Conservation (phyloP, 1,140 invertebrate species). For the Cydia pomonella region DNA sequence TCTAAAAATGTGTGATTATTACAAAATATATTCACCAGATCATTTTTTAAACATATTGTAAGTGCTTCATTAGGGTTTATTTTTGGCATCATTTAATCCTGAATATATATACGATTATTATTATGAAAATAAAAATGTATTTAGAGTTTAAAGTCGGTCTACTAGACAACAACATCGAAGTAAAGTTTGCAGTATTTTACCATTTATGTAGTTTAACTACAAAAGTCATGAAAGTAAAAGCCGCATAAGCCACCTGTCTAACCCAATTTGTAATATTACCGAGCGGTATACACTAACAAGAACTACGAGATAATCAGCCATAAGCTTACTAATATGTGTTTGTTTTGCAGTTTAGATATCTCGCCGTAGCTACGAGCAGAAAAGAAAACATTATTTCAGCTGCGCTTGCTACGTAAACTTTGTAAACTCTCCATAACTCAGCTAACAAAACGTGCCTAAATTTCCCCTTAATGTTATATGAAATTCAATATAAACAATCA, state of each 20-base stretch:
- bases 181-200: not conserved
- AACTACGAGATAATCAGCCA: not conserved
- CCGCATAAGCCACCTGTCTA: not conserved
- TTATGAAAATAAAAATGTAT: too few relatives aligned
- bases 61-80: too few relatives aligned
- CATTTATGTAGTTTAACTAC: not conserved
- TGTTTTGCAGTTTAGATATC: not conserved
- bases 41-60: too few relatives aligned
- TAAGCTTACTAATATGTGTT: not conserved
- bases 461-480: conserved; percentile 6
- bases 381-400: conserved; percentile 5
- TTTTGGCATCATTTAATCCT: too few relatives aligned
- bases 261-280: not conserved
- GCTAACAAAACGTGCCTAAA: conserved; percentile 2
- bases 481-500: conserved; percentile 24
- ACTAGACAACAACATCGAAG: not conserved
- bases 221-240: not conserved
- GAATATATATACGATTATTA: too few relatives aligned
- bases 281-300: not conserved
- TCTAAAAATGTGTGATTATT: too few relatives aligned
- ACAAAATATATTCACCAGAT: too few relatives aligned
- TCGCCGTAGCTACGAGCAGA: not conserved
- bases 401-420: conserved; percentile 3
- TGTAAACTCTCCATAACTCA: not conserved
- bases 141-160: too few relatives aligned